Evolutionary conservation across 2,888 invertebrate species (phyloP), one percentile per base, ranked within the genome.

Genomic region (Apomyelois bistriatella): DNA sequence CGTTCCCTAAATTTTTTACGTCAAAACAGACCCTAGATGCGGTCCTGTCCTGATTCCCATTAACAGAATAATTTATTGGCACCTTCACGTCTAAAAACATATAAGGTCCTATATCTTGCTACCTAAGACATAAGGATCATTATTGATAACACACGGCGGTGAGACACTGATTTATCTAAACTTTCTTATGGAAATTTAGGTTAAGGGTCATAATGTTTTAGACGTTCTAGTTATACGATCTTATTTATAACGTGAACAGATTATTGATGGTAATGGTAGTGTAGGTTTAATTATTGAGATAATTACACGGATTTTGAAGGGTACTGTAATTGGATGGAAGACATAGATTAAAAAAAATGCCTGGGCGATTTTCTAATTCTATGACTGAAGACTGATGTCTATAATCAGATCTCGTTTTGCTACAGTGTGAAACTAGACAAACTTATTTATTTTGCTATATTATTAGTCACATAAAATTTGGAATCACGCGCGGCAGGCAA

Each of bases 31-130:
- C 48, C 12, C 8, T 17, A 13, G 22, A 22, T 4, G 22, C n/a
- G 3, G 12, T n/a, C n/a, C n/a, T n/a, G 38, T 0, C 15, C 38
- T 38, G 15, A 40, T 38, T 49, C 30, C 40, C 32, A 41, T 50
- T 50, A 41, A 22, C 10, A 6, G 38, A 49, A 49, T 15, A 49
- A 49, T 32, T 40, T 50, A 50, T 50, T 16, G n/a, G 16, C 9
- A 8, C 15, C 15, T 10, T 49, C 9, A 46, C 46, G 46, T 32
- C 32, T 9, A 46, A 32, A 32, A 46, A 32, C 5, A 46, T 32
- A 32, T 32, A 9, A 15, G 32, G 6, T 16, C 9, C 13, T 46
- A 46, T 35, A 0, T 46, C 32, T 15, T 7, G 3, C 9, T n/a
- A n/a, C 0, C 1, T 13, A n/a, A n/a, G n/a, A n/a, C n/a, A 8